phyloP scores from a whole-genome alignment of 2,888 invertebrate genomes.

The Chrysina gloriosa region DNA sequence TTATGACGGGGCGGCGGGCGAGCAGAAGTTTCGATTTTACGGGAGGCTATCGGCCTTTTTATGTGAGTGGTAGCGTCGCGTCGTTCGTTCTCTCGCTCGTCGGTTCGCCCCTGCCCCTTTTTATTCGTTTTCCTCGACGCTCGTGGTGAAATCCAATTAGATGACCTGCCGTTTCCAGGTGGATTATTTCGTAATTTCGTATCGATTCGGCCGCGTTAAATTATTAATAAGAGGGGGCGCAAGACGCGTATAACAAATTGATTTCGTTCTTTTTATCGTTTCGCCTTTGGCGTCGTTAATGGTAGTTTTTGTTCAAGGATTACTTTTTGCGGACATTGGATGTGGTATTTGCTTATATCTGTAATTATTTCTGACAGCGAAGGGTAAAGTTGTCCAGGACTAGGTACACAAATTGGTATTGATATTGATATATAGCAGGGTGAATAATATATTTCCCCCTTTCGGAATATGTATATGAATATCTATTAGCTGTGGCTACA shows the following conservation, averaged over 20 bases:
- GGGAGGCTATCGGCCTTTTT: slow-evolving; percentile 14
- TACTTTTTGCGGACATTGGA: not conserved
- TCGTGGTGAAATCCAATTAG: slow-evolving; percentile 20
- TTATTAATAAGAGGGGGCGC: not conserved
- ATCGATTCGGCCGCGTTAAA: slow-evolving; percentile 14
- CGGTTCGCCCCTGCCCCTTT: not conserved
- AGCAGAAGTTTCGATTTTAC: slow-evolving; percentile 11
- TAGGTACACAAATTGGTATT: no score
- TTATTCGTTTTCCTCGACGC: not conserved
- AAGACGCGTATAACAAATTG: slow-evolving; percentile 9
- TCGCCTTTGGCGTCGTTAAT: not conserved
- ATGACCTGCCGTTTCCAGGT: slow-evolving; percentile 26
- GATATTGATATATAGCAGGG: no score
- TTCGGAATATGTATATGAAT: no score
- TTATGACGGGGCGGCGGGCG: not conserved
- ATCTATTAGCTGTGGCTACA: no score
- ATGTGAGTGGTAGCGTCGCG: not conserved
- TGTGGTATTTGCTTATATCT: not conserved
- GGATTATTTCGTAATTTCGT: slow-evolving; percentile 22
- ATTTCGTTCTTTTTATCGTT: not conserved
- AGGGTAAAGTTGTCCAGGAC: no score
- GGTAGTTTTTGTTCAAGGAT: no score
- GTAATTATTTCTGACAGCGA: no score
- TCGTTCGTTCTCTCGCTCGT: not conserved
- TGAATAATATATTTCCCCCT: no score